These are phyloP conservation scores for Diglossa brunneiventris DNA, from an alignment of 2,113 vertebrate genomes.

Conservation along the genomic window DNA sequence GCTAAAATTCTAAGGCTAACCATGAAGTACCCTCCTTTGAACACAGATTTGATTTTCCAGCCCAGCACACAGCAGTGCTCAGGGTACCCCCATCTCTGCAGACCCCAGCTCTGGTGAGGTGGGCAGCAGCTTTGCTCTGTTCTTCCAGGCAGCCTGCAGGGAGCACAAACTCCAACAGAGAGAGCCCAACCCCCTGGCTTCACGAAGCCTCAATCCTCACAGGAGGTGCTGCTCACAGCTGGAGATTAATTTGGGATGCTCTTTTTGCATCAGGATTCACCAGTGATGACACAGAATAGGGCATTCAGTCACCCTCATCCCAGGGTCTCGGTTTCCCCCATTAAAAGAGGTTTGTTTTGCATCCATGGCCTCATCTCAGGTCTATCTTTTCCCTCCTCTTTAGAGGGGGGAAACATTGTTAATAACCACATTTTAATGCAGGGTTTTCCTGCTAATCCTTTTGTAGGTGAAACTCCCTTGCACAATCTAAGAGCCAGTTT, in stretches of 20 bases:
- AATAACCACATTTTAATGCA: not conserved
- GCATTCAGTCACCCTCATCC: not conserved
- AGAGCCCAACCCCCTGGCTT: not conserved
- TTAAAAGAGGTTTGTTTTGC: not conserved
- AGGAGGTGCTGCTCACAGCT: not conserved
- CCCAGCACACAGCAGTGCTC: not conserved
- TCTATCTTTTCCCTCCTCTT: not conserved
- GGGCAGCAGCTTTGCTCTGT: not conserved
- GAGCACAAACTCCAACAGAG: not conserved
- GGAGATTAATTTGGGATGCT: not conserved
- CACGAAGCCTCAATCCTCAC: not conserved
- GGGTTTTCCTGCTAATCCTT: not conserved
- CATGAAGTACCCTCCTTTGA: not conserved
- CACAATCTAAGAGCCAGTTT: not conserved
- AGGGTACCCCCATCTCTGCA: not conserved
- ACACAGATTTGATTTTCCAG: not conserved
- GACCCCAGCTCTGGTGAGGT: not conserved
- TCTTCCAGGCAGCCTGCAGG: not conserved
- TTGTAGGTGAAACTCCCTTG: not conserved
- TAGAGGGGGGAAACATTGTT: not conserved
- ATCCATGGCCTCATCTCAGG: not conserved
- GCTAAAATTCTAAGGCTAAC: not conserved
- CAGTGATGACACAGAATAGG: not conserved
- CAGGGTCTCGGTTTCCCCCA: fast-evolving
- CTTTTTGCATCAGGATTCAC: not conserved